Percentiles rank a stretch among this genome's conserved stretches.
Evolutionary conservation across 2,888 invertebrate species (phyloP).

Genomic region (Pristionchus entomophagus): DNA sequence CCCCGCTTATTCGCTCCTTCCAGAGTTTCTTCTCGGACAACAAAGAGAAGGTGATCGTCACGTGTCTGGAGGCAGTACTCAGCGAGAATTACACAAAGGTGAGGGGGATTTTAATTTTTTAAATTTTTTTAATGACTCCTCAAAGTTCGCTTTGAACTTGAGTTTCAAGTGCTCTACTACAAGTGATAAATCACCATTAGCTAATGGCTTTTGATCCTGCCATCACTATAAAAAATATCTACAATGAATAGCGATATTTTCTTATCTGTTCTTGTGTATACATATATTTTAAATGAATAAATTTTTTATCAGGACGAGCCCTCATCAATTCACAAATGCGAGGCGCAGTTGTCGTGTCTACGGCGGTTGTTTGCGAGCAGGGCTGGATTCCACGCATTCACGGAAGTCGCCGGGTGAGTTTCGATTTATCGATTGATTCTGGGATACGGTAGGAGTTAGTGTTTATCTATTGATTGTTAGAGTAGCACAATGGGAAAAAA

Average conservation of each 20-base stretch:
- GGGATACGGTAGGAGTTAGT: not conserved
- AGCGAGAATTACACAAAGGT: conserved; percentile 79
- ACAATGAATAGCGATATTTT: no score
- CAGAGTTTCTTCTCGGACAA: conserved; percentile 90
- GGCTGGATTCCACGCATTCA: conserved; percentile 91
- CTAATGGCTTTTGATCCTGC: not conserved
- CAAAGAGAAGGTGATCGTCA: conserved; percentile 95
- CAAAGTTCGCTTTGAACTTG: not conserved
- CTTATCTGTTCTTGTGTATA: no score
- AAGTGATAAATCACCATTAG: not conserved
- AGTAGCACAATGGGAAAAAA: no score
- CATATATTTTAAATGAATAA: no score
- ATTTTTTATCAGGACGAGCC: conserved; percentile 80
- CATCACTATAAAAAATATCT: no score
- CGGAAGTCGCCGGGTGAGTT: conserved; percentile 67
- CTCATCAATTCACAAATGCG: conserved; percentile 81
- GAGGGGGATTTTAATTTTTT: not conserved
- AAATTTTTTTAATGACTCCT: not conserved
- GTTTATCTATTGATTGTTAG: no score
- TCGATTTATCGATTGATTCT: not conserved
- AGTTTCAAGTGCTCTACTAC: not conserved
- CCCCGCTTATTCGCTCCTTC: no score
- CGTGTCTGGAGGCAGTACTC: conserved; percentile 89
- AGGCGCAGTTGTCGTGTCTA: conserved; percentile 95
- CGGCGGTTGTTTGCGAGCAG: conserved; percentile 94